Base-by-base conservation (phyloP, 2,113 vertebrate species). In the Stictonetta naevosa region DNA sequence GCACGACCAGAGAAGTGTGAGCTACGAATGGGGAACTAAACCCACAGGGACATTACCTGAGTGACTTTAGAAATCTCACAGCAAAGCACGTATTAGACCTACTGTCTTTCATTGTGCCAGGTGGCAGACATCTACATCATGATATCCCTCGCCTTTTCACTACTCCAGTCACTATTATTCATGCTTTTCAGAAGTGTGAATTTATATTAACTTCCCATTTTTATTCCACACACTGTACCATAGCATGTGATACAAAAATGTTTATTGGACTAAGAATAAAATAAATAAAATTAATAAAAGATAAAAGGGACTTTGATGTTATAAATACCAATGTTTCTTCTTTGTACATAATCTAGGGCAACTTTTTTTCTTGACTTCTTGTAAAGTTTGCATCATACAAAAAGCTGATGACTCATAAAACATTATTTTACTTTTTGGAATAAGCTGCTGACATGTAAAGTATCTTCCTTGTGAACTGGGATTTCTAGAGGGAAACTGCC, bases 401-500 rank as follows among this genome's bases (percentile, higher is more conserved):
- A 93, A 94, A 95, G 93, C 91, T 90, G 82, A 94, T 96, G 95
- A 96, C 96, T 97, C 96, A 97, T 4, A 82, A 92, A 95, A 95
- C 92, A 94, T 72, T 84, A 94, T 88, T 92, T 94, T 88, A 95
- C 79, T 97, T 88, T 94, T 95, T 91, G 96, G 89, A 96, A 95
- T 85, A 93, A 96, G 85, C 88, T 96, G 95, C 97, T 97, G 94
- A 97, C 90, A 93, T 97, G 88, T 94, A 92, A 97, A 96, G 95
- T 91, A 95, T 94, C 86, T 97, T 95, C 82, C 94, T 66, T 92
- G 85, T 95, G 89, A 93, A 95, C 95, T 95, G 91, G 93, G 94
- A 96, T 94, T 97, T 96, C 95, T 95, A 93, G 95, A 97, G 94
- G 96, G 93, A 96, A 95, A 95, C 96, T 96, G 97, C 97, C 97